Percentiles rank a stretch among this genome's conserved stretches.
Conservation (phyloP, 2,888 invertebrate genomes). For the Acanthosepion lycidas region DNA sequence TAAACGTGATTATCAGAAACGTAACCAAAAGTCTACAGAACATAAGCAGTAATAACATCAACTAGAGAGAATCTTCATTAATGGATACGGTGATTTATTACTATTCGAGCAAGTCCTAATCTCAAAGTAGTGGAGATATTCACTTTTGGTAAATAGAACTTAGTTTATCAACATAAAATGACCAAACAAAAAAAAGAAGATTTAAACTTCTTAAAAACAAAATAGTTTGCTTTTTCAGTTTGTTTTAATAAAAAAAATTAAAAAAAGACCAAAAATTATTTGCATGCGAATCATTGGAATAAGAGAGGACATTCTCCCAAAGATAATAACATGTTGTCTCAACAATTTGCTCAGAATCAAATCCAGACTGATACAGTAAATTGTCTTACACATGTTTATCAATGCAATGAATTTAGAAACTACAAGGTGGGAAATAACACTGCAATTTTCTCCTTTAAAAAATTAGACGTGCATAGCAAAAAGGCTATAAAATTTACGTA, state of each 20-base stretch:
- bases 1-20: no score
- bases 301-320: not conserved
- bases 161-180: not conserved
- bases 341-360: not conserved
- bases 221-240: not conserved
- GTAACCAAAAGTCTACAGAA: no score
- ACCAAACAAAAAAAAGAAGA: not conserved
- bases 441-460: not conserved
- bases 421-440: not conserved
- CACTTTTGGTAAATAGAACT: no score
- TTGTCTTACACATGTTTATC: not conserved
- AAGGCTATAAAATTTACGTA: not conserved
- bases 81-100: no score
- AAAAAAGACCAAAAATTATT: not conserved
- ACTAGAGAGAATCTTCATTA: no score
- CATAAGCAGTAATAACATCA: no score
- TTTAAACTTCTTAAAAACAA: not conserved
- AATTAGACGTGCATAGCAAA: not conserved
- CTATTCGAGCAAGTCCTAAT: no score
- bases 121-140: no score
- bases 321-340: not conserved
- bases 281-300: not conserved
- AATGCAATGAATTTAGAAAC: not conserved
- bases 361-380: not conserved
- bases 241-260: not conserved